Conservation (phyloP, 2,797 vertebrate species). For the Psittacula echo region DNA sequence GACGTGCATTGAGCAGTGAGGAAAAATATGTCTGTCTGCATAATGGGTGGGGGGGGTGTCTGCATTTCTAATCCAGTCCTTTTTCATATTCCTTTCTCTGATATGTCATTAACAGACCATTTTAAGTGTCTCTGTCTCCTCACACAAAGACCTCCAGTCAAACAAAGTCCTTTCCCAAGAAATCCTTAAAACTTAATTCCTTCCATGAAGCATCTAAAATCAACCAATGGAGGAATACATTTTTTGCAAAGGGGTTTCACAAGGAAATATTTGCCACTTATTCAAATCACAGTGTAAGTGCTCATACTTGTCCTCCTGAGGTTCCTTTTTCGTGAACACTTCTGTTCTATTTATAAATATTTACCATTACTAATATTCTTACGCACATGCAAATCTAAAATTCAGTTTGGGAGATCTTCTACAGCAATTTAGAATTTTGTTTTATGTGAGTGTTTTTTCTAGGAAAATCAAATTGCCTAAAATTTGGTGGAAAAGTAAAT, state of each 20-base stretch:
- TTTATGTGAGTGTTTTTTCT: not conserved
- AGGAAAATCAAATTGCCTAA: not conserved
- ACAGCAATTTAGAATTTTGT: not conserved
- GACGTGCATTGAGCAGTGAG: not conserved
- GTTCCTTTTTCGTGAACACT: not conserved
- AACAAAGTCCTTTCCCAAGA: not conserved
- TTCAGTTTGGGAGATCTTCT: not conserved
- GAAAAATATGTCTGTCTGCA: not conserved
- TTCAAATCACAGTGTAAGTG: not conserved
- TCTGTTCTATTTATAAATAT: not conserved
- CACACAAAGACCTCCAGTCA: not conserved
- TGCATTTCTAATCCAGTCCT: not conserved
- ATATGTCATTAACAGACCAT: not conserved
- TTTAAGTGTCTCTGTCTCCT: not conserved
- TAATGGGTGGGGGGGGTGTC: rapidly evolving
- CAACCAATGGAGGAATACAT: not conserved
- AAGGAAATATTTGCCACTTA: not conserved
- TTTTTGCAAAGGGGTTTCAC: not conserved
- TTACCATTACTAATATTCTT: not conserved
- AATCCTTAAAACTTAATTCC: not conserved
- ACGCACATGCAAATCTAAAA: not conserved
- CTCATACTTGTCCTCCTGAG: not conserved
- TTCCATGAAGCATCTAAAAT: not conserved
- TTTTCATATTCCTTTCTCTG: not conserved
- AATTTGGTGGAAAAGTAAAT: not conserved